phyloP scores from a whole-genome alignment of 2,113 vertebrate genomes.

The Cairina moschata region DNA sequence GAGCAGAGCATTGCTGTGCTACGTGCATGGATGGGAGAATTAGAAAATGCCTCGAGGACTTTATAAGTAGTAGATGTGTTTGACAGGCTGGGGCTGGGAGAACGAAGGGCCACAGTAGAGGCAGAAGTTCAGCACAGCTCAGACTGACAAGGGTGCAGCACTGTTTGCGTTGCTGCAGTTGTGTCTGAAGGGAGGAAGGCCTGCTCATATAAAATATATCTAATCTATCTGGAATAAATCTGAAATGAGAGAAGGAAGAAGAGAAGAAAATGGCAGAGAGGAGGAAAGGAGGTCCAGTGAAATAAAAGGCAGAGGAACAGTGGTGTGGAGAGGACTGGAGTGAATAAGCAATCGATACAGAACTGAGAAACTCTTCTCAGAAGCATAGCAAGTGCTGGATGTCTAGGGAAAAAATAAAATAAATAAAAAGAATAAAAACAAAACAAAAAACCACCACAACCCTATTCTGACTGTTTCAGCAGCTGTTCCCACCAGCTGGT shows the following conservation, averaged over 20 bases:
- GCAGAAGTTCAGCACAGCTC: no score
- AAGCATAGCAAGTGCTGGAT: background rate
- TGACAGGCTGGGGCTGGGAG: no score
- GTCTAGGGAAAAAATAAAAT: background rate
- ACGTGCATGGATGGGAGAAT: no score
- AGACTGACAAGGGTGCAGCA: no score
- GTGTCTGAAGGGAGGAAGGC: no score
- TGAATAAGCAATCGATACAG: background rate
- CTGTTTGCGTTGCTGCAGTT: no score
- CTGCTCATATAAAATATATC: background rate
- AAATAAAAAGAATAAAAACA: background rate
- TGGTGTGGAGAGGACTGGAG: background rate
- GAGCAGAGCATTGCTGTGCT: no score
- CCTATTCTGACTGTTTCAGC: conserved; percentile 5
- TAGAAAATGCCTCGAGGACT: no score
- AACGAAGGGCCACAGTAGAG: no score
- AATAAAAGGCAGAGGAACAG: background rate
- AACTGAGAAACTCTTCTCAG: background rate
- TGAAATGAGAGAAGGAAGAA: background rate
- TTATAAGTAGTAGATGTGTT: no score
- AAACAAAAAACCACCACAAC: background rate
- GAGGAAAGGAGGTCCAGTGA: background rate
- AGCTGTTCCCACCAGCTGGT: conserved; percentile 55
- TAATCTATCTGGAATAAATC: background rate
- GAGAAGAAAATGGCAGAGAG: background rate